A percentile compares a stretch with the other conserved stretches of the same genome.
These are phyloP conservation scores for Diarsia rubi DNA, from an alignment of 2,888 invertebrate genomes.

Conservation along the genomic window DNA sequence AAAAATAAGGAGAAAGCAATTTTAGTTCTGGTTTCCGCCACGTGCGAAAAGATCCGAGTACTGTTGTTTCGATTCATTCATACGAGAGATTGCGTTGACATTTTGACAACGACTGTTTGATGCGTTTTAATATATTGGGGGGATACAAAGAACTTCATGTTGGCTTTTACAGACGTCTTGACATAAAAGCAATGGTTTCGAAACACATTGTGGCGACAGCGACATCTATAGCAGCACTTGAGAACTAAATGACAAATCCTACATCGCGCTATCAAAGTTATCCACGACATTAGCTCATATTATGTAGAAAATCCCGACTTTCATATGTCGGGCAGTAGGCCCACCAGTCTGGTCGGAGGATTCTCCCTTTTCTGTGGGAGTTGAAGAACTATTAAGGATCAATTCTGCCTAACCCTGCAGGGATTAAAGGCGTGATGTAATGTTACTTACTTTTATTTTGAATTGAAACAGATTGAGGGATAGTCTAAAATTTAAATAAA, in stretches of 20 bases:
- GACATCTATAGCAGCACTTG: too few species aligned
- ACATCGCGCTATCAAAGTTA: too few species aligned
- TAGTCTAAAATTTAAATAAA: slow-evolving; percentile 7
- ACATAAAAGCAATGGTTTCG: not conserved
- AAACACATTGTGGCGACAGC: too few species aligned
- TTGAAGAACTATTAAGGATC: too few species aligned
- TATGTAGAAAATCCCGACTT: too few species aligned
- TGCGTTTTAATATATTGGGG: not conserved
- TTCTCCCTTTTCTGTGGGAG: too few species aligned
- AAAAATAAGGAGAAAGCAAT: not conserved
- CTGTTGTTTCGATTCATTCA: not conserved
- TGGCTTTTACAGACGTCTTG: not conserved
- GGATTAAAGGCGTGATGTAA: too few species aligned
- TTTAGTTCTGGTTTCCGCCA: not conserved
- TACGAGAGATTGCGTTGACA: not conserved
- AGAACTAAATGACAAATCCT: too few species aligned
- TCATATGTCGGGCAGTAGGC: too few species aligned
- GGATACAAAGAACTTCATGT: not conserved
- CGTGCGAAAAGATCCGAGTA: not conserved
- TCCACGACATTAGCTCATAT: too few species aligned
- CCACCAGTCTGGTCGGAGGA: too few species aligned
- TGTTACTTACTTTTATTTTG: not conserved
- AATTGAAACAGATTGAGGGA: not conserved
- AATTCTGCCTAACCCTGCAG: too few species aligned
- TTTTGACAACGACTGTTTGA: not conserved